Evolutionary conservation across 2,888 invertebrate species (phyloP).

Genomic region (Pomacea canaliculata): DNA sequence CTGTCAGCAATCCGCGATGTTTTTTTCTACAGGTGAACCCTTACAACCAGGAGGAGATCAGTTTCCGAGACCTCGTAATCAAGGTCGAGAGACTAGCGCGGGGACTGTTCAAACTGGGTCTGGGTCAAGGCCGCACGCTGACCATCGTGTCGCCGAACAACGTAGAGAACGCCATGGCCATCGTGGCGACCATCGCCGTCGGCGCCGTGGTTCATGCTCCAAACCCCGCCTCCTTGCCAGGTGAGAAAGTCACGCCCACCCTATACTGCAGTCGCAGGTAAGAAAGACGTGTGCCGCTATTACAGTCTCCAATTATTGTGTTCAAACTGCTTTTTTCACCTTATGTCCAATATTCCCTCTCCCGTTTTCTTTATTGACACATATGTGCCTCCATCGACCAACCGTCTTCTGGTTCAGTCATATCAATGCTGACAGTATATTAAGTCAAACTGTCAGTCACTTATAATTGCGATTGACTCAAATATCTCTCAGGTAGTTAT

Average conservation of each 20-base stretch:
- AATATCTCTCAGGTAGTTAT: no score
- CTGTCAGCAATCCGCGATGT: no score
- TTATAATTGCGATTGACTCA: no score
- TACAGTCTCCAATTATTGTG: no score
- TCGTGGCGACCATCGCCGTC: background rate
- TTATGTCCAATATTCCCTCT: no score
- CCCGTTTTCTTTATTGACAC: no score
- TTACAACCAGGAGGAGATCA: background rate
- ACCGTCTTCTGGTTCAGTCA: no score
- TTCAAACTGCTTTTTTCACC: no score
- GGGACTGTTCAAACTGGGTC: slow-evolving; percentile 1
- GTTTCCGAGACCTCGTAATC: background rate
- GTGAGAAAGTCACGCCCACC: background rate
- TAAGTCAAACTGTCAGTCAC: no score
- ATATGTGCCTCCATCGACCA: no score
- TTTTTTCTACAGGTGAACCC: slow-evolving; percentile 1
- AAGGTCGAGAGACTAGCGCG: background rate
- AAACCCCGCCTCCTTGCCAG: slow-evolving; percentile 5
- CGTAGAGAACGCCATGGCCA: slow-evolving; percentile 4
- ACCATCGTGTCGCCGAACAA: slow-evolving; percentile 6
- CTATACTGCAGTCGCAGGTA: background rate
- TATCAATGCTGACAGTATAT: no score
- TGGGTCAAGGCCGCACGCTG: background rate
- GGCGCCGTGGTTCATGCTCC: slow-evolving; percentile 1
- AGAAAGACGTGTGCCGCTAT: no score